A percentile compares a stretch with the other conserved stretches of the same genome.
Evolutionary conservation across 2,888 invertebrate genomes (phyloP).

Genomic region (Bursaphelenchus okinawaensis): DNA sequence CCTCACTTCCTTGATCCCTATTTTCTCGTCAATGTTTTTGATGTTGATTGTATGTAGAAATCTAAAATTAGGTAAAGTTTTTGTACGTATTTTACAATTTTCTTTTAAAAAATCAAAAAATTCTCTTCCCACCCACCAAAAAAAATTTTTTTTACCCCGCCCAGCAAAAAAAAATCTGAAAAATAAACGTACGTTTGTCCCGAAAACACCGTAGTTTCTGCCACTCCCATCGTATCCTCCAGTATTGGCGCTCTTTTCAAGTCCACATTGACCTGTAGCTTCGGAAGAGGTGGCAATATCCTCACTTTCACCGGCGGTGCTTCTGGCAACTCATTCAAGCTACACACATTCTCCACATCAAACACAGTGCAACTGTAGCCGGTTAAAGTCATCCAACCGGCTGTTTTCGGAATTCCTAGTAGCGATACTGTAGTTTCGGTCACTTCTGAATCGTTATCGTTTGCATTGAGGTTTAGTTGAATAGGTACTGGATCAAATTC

Average conservation of each 20-base stretch:
- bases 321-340: slow-evolving; percentile 14
- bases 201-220: slow-evolving; percentile 50
- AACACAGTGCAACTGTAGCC: slow-evolving; percentile 52
- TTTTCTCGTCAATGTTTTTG: slow-evolving; percentile 33
- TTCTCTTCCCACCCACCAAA: too few relatives aligned
- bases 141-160: not conserved
- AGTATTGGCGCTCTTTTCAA: slow-evolving; percentile 48
- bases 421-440: not conserved
- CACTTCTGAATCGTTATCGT: not conserved
- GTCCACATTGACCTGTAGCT: slow-evolving; percentile 34
- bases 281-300: slow-evolving; percentile 34
- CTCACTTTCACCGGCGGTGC: slow-evolving; percentile 19
- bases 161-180: not conserved
- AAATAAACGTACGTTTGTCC: slow-evolving; percentile 44
- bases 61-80: slow-evolving; percentile 23
- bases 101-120: not conserved
- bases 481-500: slow-evolving; percentile 48
- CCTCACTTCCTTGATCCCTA: slow-evolving; percentile 34
- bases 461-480: slow-evolving; percentile 39
- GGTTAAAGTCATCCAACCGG: slow-evolving; percentile 44
- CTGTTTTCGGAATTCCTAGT: slow-evolving; percentile 27
- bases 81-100: too few relatives aligned
- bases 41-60: slow-evolving; percentile 47
- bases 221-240: slow-evolving; percentile 36
- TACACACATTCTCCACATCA: slow-evolving; percentile 47